Conservation (phyloP, 2,888 invertebrate genomes). For the Unio delphinus region DNA sequence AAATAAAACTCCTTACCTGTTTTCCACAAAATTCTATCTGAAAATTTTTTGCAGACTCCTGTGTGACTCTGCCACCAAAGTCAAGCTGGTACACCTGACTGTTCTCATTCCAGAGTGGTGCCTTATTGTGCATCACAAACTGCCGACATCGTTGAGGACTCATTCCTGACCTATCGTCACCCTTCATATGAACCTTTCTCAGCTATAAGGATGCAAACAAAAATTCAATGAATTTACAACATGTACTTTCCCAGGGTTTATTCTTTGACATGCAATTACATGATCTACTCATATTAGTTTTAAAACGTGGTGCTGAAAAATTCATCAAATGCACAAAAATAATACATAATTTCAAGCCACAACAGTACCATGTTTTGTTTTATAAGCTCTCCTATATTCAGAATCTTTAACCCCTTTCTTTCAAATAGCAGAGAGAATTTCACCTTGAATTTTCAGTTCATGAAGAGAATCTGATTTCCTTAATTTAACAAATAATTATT, state of each 20-base stretch:
- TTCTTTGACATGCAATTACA: too few species aligned
- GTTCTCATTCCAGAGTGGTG: constrained; percentile 98
- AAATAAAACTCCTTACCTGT: constrained; percentile 78
- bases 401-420: too few species aligned
- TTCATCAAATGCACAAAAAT: too few species aligned
- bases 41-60: constrained; percentile 99
- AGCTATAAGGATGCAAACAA: constrained; percentile 28
- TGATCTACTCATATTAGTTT: too few species aligned
- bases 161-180: constrained; percentile 22
- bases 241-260: neutral
- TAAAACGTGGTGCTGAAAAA: too few species aligned
- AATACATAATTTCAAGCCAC: too few species aligned
- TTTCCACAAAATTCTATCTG: constrained; percentile 97
- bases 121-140: constrained; percentile 97
- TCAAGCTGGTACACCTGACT: constrained; percentile 99
- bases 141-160: constrained; percentile 72
- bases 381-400: too few species aligned
- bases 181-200: constrained; percentile 25
- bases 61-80: constrained; percentile 98
- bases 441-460: too few species aligned
- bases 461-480: too few species aligned
- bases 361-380: too few species aligned
- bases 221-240: neutral
- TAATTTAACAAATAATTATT: too few species aligned
- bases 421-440: too few species aligned